Evolutionary conservation across 2,797 vertebrate species (phyloP).

Genomic region (Clangula hyemalis): DNA sequence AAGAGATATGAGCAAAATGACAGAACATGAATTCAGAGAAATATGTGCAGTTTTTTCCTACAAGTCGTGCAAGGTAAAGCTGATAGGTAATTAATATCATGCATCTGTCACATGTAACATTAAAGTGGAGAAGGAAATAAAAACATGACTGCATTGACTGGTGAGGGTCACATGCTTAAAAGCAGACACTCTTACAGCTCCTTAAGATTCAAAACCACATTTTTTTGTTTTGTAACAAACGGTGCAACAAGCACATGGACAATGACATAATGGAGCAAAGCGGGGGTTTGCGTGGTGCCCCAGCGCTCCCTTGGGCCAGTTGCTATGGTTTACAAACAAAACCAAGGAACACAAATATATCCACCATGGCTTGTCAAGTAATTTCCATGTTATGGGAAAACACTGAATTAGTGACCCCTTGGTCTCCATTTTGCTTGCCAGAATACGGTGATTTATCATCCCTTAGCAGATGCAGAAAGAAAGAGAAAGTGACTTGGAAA

Average conservation of each 20-base stretch:
- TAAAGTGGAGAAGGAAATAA: background rate
- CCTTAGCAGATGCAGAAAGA: background rate
- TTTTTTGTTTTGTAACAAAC: background rate
- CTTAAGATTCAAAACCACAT: background rate
- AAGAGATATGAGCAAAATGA: background rate
- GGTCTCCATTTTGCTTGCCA: background rate
- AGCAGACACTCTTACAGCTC: background rate
- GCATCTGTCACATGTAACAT: accelerated
- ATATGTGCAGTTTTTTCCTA: background rate
- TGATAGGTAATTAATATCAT: background rate
- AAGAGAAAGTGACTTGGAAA: background rate
- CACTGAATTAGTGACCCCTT: background rate
- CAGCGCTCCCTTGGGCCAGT: background rate
- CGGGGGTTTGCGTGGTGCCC: background rate
- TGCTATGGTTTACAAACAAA: slow-evolving; percentile 50
- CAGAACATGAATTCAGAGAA: background rate
- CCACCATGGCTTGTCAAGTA: background rate
- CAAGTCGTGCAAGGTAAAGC: background rate
- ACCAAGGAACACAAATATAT: background rate
- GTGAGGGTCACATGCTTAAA: background rate
- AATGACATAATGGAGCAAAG: background rate
- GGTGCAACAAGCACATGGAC: background rate
- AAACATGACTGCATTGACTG: background rate
- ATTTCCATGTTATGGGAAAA: slow-evolving; percentile 7
- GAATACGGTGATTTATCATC: slow-evolving; percentile 4